A percentile compares a stretch with the other conserved stretches of the same genome.
Evolutionary conservation across 64 coral and sea anemone species (phyloP).

Genomic region (Porites australiensis): DNA sequence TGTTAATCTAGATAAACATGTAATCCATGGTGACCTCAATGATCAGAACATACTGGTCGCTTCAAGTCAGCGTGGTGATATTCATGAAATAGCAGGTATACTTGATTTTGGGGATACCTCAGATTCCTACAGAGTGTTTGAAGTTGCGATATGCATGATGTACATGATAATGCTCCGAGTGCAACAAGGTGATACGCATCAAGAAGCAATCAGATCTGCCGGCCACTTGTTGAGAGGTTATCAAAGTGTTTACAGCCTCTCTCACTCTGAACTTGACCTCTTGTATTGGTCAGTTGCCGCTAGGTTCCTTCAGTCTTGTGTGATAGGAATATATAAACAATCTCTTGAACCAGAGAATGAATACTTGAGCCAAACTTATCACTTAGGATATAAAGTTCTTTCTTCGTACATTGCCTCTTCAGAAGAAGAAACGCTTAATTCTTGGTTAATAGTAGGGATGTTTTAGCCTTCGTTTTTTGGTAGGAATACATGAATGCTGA

Average conservation of each 20-base stretch:
- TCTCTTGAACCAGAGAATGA: conserved; percentile 58
- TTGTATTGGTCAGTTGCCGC: conserved; percentile 60
- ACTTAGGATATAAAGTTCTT: conserved; percentile 27
- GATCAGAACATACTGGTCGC: conserved; percentile 51
- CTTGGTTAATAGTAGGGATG: neutral
- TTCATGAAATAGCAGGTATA: conserved; percentile 6
- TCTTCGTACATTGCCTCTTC: conserved; percentile 23
- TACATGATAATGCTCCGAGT: conserved; percentile 28
- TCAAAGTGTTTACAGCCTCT: conserved; percentile 17
- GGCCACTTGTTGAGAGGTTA: conserved; percentile 56
- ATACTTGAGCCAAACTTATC: neutral
- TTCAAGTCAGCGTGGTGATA: neutral
- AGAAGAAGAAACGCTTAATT: neutral
- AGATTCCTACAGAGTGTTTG: conserved; percentile 58
- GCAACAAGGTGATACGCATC: conserved; percentile 13
- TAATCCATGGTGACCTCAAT: conserved; percentile 73
- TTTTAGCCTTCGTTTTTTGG: too few relatives aligned
- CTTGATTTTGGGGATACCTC: conserved; percentile 69
- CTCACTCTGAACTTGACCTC: neutral
- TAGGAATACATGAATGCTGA: too few relatives aligned
- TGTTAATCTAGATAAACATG: conserved; percentile 19
- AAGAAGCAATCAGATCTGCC: conserved; percentile 22
- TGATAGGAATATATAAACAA: conserved; percentile 38
- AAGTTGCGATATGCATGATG: conserved; percentile 63
- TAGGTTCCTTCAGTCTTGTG: conserved; percentile 42